Percentiles rank a stretch among this genome's conserved stretches.
phyloP scores from a whole-genome alignment of 2,888 invertebrate species.

The Idaea straminata region DNA sequence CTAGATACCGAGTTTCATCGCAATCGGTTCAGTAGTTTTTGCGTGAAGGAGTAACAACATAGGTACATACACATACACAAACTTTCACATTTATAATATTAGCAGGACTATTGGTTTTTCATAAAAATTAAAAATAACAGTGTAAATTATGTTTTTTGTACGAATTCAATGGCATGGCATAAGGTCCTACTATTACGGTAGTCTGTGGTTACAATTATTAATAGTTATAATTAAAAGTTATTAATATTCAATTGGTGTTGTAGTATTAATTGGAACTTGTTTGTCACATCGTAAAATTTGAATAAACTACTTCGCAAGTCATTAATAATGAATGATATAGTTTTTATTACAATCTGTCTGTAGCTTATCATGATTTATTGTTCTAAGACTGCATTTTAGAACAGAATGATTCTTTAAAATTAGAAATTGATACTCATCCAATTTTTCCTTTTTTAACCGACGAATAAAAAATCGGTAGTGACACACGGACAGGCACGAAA shows the following conservation, averaged over 20 bases:
- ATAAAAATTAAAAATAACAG: too few species aligned
- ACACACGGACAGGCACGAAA: too few species aligned
- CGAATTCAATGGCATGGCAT: not conserved
- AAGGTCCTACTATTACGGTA: not conserved
- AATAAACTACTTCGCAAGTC: constrained; percentile 1
- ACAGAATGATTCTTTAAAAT: not conserved
- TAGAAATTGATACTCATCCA: not conserved
- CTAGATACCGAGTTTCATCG: too few species aligned
- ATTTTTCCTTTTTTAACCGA: too few species aligned
- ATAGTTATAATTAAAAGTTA: not conserved
- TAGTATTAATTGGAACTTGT: not conserved
- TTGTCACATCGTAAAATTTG: not conserved
- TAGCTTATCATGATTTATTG: not conserved
- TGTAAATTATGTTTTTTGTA: not conserved
- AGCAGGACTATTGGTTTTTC: too few species aligned
- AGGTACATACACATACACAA: too few species aligned
- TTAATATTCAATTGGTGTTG: not conserved
- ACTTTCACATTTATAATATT: too few species aligned
- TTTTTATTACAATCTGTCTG: not conserved
- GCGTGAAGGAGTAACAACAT: too few species aligned
- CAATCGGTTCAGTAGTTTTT: too few species aligned
- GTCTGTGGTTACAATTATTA: not conserved
- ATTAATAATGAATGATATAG: not conserved
- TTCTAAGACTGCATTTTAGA: not conserved
- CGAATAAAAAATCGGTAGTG: too few species aligned